Conservation (phyloP, 2,113 vertebrate genomes). For the Scomber scombrus region DNA sequence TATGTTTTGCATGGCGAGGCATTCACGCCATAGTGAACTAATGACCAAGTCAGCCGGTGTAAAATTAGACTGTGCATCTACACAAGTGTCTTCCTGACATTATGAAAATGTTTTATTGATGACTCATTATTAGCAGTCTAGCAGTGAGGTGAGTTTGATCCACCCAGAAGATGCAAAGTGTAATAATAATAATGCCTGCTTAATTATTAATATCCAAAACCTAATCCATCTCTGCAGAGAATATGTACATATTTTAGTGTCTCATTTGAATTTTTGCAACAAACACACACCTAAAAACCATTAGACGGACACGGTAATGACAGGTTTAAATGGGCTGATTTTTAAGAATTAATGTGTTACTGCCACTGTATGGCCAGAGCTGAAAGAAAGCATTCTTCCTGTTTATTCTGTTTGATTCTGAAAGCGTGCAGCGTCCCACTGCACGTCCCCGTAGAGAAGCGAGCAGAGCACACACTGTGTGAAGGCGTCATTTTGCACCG, state of each 20-base stretch:
- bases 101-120: conserved; percentile 89
- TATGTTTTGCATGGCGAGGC: conserved; percentile 67
- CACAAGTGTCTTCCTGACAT: conserved; percentile 84
- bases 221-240: conserved; percentile 83
- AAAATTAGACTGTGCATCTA: conserved; percentile 82
- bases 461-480: conserved; percentile 90
- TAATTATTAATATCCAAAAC: conserved; percentile 87
- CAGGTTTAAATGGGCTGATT: conserved; percentile 81
- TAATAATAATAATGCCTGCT: conserved; percentile 87
- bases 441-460: conserved; percentile 80
- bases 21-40: conserved; percentile 82
- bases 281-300: conserved; percentile 85
- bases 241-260: conserved; percentile 87
- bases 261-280: conserved; percentile 87
- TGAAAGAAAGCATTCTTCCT: conserved; percentile 57
- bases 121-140: conserved; percentile 84
- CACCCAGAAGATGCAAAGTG: conserved; percentile 84
- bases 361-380: conserved; percentile 26
- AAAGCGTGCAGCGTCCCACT: conserved; percentile 33
- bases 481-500: conserved; percentile 89
- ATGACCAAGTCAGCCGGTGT: conserved; percentile 78
- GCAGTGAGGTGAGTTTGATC: conserved; percentile 83
- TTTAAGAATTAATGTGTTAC: conserved; percentile 82
- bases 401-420: conserved; percentile 73
- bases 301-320: conserved; percentile 79